Base-by-base conservation (phyloP, 2,113 vertebrate genomes). In the Passer montanus region DNA sequence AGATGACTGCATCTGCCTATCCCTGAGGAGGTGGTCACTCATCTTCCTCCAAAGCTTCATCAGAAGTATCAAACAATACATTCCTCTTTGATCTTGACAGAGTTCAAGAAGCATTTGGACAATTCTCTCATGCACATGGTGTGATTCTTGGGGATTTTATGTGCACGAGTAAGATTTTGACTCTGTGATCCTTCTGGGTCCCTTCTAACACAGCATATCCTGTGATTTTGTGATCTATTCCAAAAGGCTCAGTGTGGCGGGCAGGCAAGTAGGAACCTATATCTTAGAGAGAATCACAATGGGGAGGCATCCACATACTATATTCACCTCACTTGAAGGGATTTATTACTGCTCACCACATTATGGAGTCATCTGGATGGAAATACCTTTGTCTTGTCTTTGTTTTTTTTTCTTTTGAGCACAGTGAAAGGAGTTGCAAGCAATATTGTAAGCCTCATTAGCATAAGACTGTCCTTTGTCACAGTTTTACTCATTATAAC, bases 271-370 rank as follows among this genome's bases (percentile, higher is more conserved):
- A 43, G 47, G 9, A 49, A 17, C 7, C 23, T 33, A 2, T 13
- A 56, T 35, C 5, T 84, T 73, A 50, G 22, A 74, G n/a, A 0
- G 0, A 7, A 50, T 5, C 22, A 33, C 15, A 8, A 30, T 4
- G 1, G 13, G 11, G 13, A 62, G 66, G n/a, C 20, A 74, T 26
- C 19, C 20, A 30, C 11, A 18, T 53, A 11, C 68, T 53, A 10
- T 74, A 44, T 7, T 66, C 8, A 49, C 10, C 14, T 87, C 60
- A 50, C 23, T 27, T 84, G 60, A 35, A 78, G 27, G 18, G 16
- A 50, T 47, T 64, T 81, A 44, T 50, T 58, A 41, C 50, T 43
- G 12, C 33, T 43, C 11, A 59, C 15, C 16, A 43, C 15, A 22
- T 43, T 37, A 35, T 70, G 81, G 43, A 49, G 4, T 43, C 16